These are phyloP conservation scores for Hippoglossus hippoglossus DNA, from an alignment of 2,797 vertebrate genomes.

Conservation along the genomic window DNA sequence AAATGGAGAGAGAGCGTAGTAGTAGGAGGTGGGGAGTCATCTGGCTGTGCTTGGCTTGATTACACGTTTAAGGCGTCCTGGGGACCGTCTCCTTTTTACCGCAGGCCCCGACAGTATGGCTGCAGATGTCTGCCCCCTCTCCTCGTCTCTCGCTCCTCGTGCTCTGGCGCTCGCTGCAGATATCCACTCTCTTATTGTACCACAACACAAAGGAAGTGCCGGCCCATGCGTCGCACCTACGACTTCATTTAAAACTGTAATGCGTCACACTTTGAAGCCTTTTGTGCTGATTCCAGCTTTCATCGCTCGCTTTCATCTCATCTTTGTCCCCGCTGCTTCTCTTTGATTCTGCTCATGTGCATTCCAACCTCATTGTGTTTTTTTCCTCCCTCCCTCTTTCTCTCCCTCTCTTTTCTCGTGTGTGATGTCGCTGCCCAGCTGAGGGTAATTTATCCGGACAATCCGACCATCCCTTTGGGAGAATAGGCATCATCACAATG, in stretches of 20 bases:
- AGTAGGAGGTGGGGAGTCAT: conserved; percentile 27
- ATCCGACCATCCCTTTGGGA: conserved; percentile 72
- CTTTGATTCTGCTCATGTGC: conserved; percentile 36
- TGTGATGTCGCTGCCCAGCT: conserved; percentile 60
- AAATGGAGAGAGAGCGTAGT: neutral
- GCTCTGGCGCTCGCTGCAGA: conserved; percentile 31
- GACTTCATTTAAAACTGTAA: conserved; percentile 41
- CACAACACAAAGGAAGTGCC: conserved; percentile 31
- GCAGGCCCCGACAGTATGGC: conserved; percentile 42
- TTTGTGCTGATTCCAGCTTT: conserved; percentile 24
- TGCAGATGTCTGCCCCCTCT: conserved; percentile 50
- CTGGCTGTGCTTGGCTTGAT: conserved; percentile 52
- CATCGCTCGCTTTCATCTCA: conserved; percentile 26
- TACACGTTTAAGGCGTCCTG: conserved; percentile 44
- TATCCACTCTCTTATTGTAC: conserved; percentile 15
- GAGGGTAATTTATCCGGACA: conserved; percentile 78
- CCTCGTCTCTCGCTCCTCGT: conserved; percentile 10
- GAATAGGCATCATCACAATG: conserved; percentile 48
- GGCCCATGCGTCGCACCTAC: neutral
- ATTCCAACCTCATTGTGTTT: conserved; percentile 12
- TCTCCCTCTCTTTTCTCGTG: conserved; percentile 21
- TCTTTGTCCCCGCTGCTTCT: conserved; percentile 3
- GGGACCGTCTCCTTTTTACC: conserved; percentile 48
- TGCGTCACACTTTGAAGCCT: conserved; percentile 28
- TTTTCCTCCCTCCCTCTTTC: neutral